phyloP scores from a whole-genome alignment of 1,140 invertebrate genomes.

The Gonatopus flavifemur region DNA sequence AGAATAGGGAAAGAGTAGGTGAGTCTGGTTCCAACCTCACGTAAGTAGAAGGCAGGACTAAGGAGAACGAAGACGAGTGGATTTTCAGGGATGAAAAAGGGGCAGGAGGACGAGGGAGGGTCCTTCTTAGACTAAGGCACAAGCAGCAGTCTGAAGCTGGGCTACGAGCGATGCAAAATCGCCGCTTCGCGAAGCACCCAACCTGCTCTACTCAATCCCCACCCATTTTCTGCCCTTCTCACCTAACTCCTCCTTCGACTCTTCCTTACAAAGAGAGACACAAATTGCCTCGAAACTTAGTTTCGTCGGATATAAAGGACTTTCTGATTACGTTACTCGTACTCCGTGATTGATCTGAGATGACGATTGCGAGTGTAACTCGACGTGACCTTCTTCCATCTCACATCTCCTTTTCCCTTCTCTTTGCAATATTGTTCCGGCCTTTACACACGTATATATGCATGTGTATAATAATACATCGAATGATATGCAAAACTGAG shows the following conservation, averaged over 20 bases:
- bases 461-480: too few relatives aligned
- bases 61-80: conserved; percentile 31
- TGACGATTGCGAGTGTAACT: conserved; percentile 43
- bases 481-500: too few relatives aligned
- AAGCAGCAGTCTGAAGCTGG: conserved; percentile 38
- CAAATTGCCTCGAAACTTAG: conserved; percentile 57
- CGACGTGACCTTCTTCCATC: conserved; percentile 33
- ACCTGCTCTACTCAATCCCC: conserved; percentile 10
- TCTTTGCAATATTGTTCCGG: too few relatives aligned
- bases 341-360: conserved; percentile 51
- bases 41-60: conserved; percentile 14
- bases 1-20: conserved; percentile 20
- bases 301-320: conserved; percentile 55
- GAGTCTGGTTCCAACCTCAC: too few relatives aligned
- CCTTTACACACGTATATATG: too few relatives aligned
- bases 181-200: conserved; percentile 25
- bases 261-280: conserved; percentile 56
- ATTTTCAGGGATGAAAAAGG: conserved; percentile 35
- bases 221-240: conserved; percentile 10
- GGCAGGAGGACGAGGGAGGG: conserved; percentile 26
- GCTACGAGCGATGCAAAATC: conserved; percentile 50
- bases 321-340: conserved; percentile 54
- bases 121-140: conserved; percentile 31
- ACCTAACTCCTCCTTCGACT: conserved; percentile 30
- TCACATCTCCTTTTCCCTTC: conserved; percentile 11